Evolutionary conservation across 2,888 invertebrate species (phyloP), one percentile per base, ranked within the genome.

Genomic region (Tanypteryx hageni): DNA sequence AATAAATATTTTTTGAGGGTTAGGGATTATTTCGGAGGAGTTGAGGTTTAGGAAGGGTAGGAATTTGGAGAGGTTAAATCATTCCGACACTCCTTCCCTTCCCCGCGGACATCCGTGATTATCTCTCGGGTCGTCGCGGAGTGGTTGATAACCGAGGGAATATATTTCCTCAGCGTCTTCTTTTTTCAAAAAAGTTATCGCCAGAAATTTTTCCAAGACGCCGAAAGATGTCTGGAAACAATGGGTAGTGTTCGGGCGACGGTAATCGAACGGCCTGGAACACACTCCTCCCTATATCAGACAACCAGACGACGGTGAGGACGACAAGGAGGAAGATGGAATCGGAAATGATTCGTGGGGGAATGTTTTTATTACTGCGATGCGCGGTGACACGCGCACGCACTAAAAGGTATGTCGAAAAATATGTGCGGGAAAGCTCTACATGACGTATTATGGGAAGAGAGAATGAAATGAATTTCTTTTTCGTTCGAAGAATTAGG

Each of bases 81-180:
- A 31, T 89, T 44, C 64, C 31, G 31, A 31, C 86, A 61, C 59
- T 86, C 86, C 86, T 89, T 89, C 89, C 64, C 89, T 64, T 18
- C 89, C 89, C 89, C 89, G 89, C 89, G 89, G 89, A 89, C 89
- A 89, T 31, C 16, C 44, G 68, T 14, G 44, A 89, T 61, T 76
- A 76, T 76, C 76, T 27, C 76, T 76, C 76, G 0, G 27, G 76
- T 76, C 76, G 76, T 22, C 76, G 76, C 0, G 76, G 9, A 1
- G 76, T 76, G 22, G 76, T 14, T 27, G 76, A 76, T 76, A 76
- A 76, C 76, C 27, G 76, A 22, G 27, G 76, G 76, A 76, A 76
- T 76, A 76, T 76, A 76, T 76, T 76, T 76, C 27, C 76, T 27
- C 27, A 27, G 76, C 9, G 76, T 27, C 76, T 76, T 76, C 76